Conservation (phyloP, 2,113 vertebrate genomes). For the Tragelaphus scriptus region DNA sequence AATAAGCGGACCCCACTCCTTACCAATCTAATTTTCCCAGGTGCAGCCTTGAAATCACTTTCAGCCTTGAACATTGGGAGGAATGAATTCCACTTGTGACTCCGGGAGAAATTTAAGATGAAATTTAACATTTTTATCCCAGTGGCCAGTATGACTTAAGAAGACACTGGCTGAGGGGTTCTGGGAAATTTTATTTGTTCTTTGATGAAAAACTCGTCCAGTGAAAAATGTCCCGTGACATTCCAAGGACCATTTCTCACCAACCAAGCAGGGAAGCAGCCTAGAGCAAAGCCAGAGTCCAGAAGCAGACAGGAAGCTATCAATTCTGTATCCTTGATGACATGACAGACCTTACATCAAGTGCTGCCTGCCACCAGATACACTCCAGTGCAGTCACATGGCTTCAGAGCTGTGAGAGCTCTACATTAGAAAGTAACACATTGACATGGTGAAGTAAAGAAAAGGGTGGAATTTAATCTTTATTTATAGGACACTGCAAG, state of each 20-base stretch:
- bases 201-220: neutral
- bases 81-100: neutral
- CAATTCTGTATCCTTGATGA: no score
- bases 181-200: neutral
- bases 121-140: neutral
- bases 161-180: neutral
- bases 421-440: neutral
- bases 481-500: conserved; percentile 78
- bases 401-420: neutral
- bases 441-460: neutral
- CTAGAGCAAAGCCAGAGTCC: neutral
- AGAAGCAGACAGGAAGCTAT: neutral
- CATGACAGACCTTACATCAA: neutral
- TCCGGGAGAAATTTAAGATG: neutral
- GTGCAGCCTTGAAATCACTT: neutral
- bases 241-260: neutral
- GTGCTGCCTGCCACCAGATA: neutral
- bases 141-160: neutral
- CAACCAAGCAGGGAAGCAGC: neutral
- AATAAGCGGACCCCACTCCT: neutral
- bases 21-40: neutral
- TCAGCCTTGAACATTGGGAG: neutral
- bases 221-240: neutral
- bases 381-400: neutral
- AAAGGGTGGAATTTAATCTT: conserved; percentile 57